Conservation (phyloP, 1,140 invertebrate species). For the Drosophila athabasca region DNA sequence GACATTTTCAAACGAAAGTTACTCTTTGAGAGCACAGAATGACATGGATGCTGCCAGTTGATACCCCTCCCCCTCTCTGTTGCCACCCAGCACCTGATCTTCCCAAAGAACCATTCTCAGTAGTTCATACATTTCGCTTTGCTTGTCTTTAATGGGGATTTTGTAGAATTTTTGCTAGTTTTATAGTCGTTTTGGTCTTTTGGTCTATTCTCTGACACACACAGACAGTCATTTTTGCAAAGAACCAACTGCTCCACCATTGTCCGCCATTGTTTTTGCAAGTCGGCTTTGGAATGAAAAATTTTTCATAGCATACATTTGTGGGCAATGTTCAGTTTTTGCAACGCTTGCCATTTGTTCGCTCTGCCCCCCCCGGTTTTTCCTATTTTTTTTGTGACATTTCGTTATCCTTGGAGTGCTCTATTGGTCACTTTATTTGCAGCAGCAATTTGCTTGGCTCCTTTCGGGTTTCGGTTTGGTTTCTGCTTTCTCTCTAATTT, state of each 20-base stretch:
- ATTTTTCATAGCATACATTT: conserved; percentile 62
- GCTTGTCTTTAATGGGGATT: conserved; percentile 41
- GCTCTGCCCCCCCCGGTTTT: not conserved
- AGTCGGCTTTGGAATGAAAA: conserved; percentile 30
- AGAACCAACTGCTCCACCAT: conserved; percentile 8
- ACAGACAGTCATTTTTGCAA: too few species aligned
- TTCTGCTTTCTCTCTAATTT: not conserved
- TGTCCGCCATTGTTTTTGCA: conserved; percentile 22
- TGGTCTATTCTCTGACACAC: too few species aligned
- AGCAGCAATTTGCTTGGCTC: conserved; percentile 43
- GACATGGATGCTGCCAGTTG: conserved; percentile 39
- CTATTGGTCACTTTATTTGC: conserved; percentile 49
- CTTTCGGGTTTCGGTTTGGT: conserved; percentile 10
- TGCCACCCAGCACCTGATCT: not conserved
- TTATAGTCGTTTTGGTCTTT: not conserved
- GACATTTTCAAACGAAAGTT: conserved; percentile 58
- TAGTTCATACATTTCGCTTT: conserved; percentile 15
- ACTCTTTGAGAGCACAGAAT: conserved; percentile 30
- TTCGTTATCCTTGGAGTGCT: conserved; percentile 37
- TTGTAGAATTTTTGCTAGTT: conserved; percentile 23
- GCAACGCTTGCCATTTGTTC: conserved; percentile 40
- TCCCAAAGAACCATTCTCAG: not conserved
- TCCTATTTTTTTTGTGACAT: conserved; percentile 35
- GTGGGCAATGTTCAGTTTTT: conserved; percentile 40
- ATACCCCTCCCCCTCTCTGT: conserved; percentile 1